These are phyloP conservation scores for Bagarius yarrelli DNA, from an alignment of 2,113 vertebrate genomes.

Conservation along the genomic window DNA sequence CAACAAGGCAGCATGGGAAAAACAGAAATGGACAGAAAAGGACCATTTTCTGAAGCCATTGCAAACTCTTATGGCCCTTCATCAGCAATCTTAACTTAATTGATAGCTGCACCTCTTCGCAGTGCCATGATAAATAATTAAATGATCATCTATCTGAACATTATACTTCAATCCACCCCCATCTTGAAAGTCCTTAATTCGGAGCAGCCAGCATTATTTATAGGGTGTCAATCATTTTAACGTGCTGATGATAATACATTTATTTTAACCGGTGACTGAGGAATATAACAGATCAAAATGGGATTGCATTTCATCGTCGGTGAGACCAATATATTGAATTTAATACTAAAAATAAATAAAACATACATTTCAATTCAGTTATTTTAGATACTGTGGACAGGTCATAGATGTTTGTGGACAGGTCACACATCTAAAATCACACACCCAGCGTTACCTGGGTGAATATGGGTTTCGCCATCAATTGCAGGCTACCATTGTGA, in stretches of 20 bases:
- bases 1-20: conserved; percentile 12
- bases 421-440: too few species aligned
- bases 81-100: neutral
- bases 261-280: neutral
- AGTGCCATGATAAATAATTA: conserved; percentile 17
- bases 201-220: neutral
- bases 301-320: neutral
- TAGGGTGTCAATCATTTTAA: neutral
- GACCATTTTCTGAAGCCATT: neutral
- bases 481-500: too few species aligned
- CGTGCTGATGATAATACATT: neutral
- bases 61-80: conserved; percentile 4
- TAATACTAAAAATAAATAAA: too few species aligned
- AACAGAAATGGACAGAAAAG: conserved; percentile 6
- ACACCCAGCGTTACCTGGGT: too few species aligned
- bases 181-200: neutral
- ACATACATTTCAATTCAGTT: too few species aligned
- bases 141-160: conserved; percentile 10
- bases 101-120: neutral
- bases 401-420: too few species aligned
- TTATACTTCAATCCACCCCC: conserved; percentile 10
- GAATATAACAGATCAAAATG: neutral
- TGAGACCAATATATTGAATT: neutral
- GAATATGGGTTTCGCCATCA: too few species aligned
- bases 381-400: too few species aligned